Conservation (phyloP, 1,140 invertebrate genomes). For the Anthonomus grandis region DNA sequence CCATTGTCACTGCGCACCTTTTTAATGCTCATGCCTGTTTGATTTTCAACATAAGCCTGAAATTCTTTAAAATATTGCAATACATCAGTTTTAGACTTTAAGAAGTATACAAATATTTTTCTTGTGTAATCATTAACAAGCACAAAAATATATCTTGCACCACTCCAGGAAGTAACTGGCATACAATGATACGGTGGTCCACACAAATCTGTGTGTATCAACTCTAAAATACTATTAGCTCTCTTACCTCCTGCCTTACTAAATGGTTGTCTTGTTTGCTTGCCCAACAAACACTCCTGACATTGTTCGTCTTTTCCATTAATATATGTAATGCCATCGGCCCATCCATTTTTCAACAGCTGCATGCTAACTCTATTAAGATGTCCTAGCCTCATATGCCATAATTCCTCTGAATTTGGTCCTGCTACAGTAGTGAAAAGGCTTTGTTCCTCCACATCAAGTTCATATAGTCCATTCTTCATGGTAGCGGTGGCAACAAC, state of each 20-base stretch:
- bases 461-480: slow-evolving; percentile 17
- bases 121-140: slow-evolving; percentile 47
- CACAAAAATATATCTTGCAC: slow-evolving; percentile 44
- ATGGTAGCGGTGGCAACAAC: slow-evolving; percentile 16
- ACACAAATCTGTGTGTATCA: slow-evolving; percentile 26
- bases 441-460: slow-evolving; percentile 15
- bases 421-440: background rate
- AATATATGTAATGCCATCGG: slow-evolving; percentile 13
- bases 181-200: too few species aligned
- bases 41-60: slow-evolving; percentile 43
- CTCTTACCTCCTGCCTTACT: slow-evolving; percentile 10
- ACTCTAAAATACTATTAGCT: slow-evolving; percentile 17
- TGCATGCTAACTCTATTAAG: slow-evolving; percentile 21
- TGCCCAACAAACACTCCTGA: slow-evolving; percentile 29
- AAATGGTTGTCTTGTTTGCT: slow-evolving; percentile 25
- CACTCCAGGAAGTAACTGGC: slow-evolving; percentile 24
- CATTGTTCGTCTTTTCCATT: slow-evolving; percentile 6
- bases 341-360: slow-evolving; percentile 21
- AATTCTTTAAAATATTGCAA: slow-evolving; percentile 30
- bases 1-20: slow-evolving; percentile 37
- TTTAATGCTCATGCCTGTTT: slow-evolving; percentile 38
- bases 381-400: slow-evolving; percentile 27
- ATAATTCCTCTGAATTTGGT: slow-evolving; percentile 15
- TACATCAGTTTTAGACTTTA: slow-evolving; percentile 38
- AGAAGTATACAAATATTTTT: slow-evolving; percentile 41